Evolutionary conservation across 2,888 invertebrate genomes (phyloP).

Genomic region (Archips crataeganus): DNA sequence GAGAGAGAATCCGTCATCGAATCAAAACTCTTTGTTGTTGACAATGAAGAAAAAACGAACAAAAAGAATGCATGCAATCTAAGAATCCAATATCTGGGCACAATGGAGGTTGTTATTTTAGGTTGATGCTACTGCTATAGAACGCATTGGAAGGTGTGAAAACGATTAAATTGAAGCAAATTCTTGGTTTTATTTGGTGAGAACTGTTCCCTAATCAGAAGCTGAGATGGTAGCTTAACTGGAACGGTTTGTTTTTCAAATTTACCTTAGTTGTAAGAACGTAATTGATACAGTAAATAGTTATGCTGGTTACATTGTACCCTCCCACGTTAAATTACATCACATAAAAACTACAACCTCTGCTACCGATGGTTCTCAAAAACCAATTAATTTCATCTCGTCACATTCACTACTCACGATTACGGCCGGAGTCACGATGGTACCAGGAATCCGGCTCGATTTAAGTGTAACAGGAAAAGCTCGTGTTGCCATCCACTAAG

Average conservation of each 20-base stretch:
- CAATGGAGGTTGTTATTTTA: conserved; percentile 78
- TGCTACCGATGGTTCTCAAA: conserved; percentile 9
- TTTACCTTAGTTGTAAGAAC: not conserved
- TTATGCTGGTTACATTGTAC: not conserved
- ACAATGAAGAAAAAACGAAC: conserved; percentile 52
- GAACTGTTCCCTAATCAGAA: not conserved
- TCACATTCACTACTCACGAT: conserved; percentile 33
- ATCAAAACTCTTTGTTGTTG: conserved; percentile 71
- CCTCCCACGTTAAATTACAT: not conserved
- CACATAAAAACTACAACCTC: conserved; percentile 8
- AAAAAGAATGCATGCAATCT: conserved; percentile 74
- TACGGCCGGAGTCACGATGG: conserved; percentile 33
- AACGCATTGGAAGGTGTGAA: conserved; percentile 44
- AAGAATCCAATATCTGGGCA: conserved; percentile 72
- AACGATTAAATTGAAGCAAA: conserved; percentile 40
- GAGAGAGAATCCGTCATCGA: conserved; percentile 75
- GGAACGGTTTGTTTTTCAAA: not conserved
- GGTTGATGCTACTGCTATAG: conserved; percentile 52
- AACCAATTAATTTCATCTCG: conserved; percentile 31
- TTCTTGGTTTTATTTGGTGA: conserved; percentile 22
- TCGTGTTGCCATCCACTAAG: conserved; percentile 22
- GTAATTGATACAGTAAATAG: not conserved
- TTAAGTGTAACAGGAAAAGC: conserved; percentile 28
- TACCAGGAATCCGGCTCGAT: conserved; percentile 24
- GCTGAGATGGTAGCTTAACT: not conserved